Percentiles rank a stretch among this genome's conserved stretches.
These are phyloP conservation scores for Acleris laterana DNA, from an alignment of 2,888 invertebrate species.

Conservation along the genomic window DNA sequence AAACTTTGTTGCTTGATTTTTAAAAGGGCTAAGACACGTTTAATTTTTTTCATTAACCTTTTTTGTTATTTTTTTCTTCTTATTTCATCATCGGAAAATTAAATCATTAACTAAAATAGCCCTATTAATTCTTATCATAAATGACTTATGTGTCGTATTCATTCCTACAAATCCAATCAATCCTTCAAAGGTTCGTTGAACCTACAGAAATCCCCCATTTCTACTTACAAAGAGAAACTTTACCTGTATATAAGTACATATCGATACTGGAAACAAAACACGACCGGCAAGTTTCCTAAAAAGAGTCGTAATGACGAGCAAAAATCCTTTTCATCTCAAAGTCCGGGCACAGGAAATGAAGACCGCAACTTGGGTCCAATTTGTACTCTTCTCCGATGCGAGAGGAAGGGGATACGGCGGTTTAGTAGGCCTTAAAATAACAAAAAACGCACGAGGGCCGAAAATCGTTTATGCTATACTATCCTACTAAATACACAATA, in stretches of 20 bases:
- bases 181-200: neutral
- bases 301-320: conserved; percentile 39
- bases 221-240: conserved; percentile 14
- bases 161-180: neutral
- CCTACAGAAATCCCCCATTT: neutral
- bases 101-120: no score
- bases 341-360: conserved; percentile 65
- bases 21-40: no score
- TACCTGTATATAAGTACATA: conserved; percentile 6
- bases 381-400: conserved; percentile 23
- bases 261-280: conserved; percentile 37
- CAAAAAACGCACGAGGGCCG: no score
- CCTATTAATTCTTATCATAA: no score
- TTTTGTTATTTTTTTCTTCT: no score
- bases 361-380: conserved; percentile 44
- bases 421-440: neutral
- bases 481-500: no score
- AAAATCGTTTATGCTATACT: no score
- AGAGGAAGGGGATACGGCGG: conserved; percentile 9
- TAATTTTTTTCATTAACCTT: no score
- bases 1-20: no score
- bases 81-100: no score
- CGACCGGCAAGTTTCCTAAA: conserved; percentile 31
- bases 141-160: neutral
- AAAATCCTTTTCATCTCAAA: conserved; percentile 39